Evolutionary conservation across 2,113 vertebrate genomes (phyloP).

Genomic region (Acrocephalus arundinaceus): DNA sequence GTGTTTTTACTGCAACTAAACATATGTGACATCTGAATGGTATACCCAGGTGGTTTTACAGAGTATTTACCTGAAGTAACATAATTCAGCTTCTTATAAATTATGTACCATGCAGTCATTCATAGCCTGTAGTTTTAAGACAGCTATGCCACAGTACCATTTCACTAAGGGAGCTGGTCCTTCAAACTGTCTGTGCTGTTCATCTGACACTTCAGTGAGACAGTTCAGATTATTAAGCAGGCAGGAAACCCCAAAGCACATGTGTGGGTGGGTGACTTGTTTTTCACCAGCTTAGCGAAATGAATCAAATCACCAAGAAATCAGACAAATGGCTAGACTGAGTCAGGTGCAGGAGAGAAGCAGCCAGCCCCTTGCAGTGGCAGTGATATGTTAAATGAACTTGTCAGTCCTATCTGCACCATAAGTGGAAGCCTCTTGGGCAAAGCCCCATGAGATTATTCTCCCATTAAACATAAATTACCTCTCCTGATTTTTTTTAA

Average conservation of each 20-base stretch:
- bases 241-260: neutral
- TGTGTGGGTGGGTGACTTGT: neutral
- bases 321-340: neutral
- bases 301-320: conserved; percentile 16
- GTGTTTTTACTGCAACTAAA: neutral
- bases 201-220: neutral
- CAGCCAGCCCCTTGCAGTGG: neutral
- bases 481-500: neutral
- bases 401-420: neutral
- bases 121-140: neutral
- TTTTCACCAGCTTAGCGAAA: conserved; percentile 38
- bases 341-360: neutral
- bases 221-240: neutral
- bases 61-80: neutral
- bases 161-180: neutral
- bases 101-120: neutral
- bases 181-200: neutral
- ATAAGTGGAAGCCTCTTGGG: neutral
- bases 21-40: neutral
- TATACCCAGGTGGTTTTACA: neutral
- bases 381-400: neutral
- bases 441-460: neutral
- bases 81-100: neutral
- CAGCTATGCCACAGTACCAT: neutral
- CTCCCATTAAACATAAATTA: neutral